A percentile compares a stretch with the other conserved stretches of the same genome.
Evolutionary conservation across 2,113 vertebrate species (phyloP).

Genomic region (Mobula birostris): DNA sequence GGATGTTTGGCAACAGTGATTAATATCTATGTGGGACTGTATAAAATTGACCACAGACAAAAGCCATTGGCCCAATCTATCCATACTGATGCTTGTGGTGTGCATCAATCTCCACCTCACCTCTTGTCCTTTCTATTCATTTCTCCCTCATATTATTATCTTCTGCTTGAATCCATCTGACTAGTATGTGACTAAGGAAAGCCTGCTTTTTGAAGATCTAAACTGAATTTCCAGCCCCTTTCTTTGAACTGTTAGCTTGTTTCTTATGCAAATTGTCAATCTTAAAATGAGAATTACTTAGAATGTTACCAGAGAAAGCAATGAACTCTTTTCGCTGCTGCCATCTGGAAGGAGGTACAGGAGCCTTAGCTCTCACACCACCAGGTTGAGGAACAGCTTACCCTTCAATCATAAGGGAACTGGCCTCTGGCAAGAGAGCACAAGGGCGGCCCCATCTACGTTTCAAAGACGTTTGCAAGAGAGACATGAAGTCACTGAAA

Average conservation of each 20-base stretch:
- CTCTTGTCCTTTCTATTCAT: background rate
- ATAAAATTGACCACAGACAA: background rate
- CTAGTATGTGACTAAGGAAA: background rate
- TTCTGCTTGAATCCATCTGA: background rate
- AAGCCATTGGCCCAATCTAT: too few species aligned
- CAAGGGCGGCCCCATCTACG: too few species aligned
- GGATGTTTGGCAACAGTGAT: background rate
- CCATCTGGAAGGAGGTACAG: too few species aligned
- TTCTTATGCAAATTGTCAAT: background rate
- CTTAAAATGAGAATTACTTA: background rate
- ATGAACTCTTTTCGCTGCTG: too few species aligned
- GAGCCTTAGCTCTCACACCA: too few species aligned
- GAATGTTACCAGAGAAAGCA: too few species aligned
- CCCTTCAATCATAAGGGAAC: too few species aligned
- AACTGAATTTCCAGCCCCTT: background rate
- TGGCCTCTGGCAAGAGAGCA: too few species aligned
- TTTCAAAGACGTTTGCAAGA: too few species aligned
- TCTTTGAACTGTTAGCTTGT: background rate
- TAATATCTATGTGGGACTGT: background rate
- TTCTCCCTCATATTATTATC: background rate
- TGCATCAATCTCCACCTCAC: background rate
- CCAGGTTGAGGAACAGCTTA: too few species aligned
- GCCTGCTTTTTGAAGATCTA: background rate
- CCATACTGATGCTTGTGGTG: too few species aligned
- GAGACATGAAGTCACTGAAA: too few species aligned